Conservation (phyloP, 2,113 vertebrate species). For the Neopipo cinnamomea region DNA sequence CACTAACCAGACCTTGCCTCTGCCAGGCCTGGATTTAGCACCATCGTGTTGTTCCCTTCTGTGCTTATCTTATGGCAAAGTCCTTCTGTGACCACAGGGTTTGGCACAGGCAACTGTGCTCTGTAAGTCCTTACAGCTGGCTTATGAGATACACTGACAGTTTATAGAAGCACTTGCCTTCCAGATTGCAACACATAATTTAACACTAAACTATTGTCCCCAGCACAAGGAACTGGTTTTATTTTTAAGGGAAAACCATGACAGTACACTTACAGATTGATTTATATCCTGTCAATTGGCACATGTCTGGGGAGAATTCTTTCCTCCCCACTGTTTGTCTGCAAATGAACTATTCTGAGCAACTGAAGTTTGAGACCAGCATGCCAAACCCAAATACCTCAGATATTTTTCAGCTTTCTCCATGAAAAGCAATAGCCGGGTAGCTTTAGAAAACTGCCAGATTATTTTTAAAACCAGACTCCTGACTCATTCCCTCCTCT, state of each 20-base stretch:
- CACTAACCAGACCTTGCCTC: background rate
- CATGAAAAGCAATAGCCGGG: background rate
- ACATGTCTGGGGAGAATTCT: background rate
- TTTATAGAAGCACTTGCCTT: background rate
- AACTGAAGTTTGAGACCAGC: background rate
- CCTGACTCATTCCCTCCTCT: background rate
- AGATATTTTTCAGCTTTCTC: background rate
- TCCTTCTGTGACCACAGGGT: background rate
- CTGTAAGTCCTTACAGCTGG: background rate
- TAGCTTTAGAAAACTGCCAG: background rate
- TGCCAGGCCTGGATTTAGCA: background rate
- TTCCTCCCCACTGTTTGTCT: background rate
- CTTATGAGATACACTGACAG: background rate
- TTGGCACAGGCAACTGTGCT: background rate
- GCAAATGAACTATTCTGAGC: background rate
- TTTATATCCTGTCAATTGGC: background rate
- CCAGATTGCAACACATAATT: slow-evolving; percentile 3
- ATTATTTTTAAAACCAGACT: slow-evolving; percentile 9
- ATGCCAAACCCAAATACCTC: background rate
- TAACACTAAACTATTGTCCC: background rate
- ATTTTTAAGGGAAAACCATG: background rate
- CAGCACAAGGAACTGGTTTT: background rate
- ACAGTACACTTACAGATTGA: background rate
- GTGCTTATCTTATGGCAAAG: background rate
- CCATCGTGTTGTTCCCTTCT: background rate